Conservation (phyloP, 2,888 invertebrate genomes). For the Pyrgus malvae region DNA sequence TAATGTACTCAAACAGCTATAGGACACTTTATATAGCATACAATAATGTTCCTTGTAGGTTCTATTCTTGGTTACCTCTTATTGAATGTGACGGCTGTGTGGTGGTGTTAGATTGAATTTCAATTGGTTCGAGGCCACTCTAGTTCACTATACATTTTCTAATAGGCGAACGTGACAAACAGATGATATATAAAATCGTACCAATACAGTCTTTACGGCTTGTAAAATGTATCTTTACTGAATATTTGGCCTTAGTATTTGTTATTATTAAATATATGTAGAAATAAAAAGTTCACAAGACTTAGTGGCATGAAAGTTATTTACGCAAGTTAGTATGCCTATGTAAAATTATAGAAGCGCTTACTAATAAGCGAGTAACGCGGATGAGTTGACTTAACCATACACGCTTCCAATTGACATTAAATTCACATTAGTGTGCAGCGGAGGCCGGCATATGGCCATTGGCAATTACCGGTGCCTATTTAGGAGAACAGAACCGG, state of each 20-base stretch:
- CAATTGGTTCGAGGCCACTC: conserved; percentile 41
- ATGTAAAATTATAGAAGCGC: neutral
- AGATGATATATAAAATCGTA: neutral
- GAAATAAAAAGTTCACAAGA: too few relatives aligned
- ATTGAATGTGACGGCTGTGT: neutral
- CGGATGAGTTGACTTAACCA: neutral
- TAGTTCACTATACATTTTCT: conserved; percentile 32
- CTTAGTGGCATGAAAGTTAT: too few relatives aligned
- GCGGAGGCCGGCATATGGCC: conserved; percentile 13
- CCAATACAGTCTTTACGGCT: conserved; percentile 1
- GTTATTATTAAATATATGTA: too few relatives aligned
- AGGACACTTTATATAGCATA: too few relatives aligned
- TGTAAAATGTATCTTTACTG: neutral
- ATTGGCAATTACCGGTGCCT: conserved; percentile 24
- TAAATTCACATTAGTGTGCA: conserved; percentile 16
- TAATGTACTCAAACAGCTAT: too few relatives aligned
- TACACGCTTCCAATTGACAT: conserved; percentile 5
- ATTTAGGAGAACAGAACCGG: conserved; percentile 38
- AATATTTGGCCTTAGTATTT: too few relatives aligned
- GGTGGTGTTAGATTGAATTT: conserved; percentile 7
- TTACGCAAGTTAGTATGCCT: too few relatives aligned
- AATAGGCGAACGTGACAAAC: conserved; percentile 33
- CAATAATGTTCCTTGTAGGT: neutral
- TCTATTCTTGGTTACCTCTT: neutral
- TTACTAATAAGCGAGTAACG: conserved; percentile 7